Evolutionary conservation across 1,140 invertebrate species (phyloP), one percentile per base, ranked within the genome.

Genomic region (Littorina saxatilis): DNA sequence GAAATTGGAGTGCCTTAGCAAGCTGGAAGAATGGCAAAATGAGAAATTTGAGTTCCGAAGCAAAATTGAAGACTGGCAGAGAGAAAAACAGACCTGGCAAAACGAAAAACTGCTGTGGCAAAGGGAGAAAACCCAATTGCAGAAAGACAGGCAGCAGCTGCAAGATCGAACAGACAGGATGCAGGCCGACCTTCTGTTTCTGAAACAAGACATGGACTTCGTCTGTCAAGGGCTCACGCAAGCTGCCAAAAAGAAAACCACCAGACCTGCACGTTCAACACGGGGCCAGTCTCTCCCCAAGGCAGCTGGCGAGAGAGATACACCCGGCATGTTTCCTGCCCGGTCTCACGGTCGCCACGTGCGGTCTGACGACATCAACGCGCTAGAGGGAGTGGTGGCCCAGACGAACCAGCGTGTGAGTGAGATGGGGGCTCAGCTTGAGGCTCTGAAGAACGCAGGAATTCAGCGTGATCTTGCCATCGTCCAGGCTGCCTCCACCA

Each of bases 291-390:
- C n/a, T n/a, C n/a, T n/a, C n/a, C n/a, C n/a, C n/a, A n/a, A n/a
- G n/a, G n/a, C n/a, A n/a, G n/a, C 55, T 58, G 55, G 7, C 55
- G 23, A 27, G 20, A 0, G 55, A 58, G 20, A 27, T 20, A 27
- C 5, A 58, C 7, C 4, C 55, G 23, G 13, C 13, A 58, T n/a
- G 27, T 20, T 23, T 58, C 5, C 27, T n/a, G 4, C 20, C 23
- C 5, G 7, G 20, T 7, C 61, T 29, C 11, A 27, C 35, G 35
- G 3, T 2, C 35, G 35, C 66, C 17, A 15, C 15, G 29, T 32
- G 2, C 74, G 74, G 5, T 58, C 74, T 15, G 74, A 76, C n/a
- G 74, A 76, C 74, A 23, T 20, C 5, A 39, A 37, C 20, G 50
- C 74, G 13, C 32, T 76, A 13, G 50, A 37, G 52, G 50, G n/a